Base-by-base conservation (phyloP, 1,140 invertebrate genomes). In the Liolophura sinensis region DNA sequence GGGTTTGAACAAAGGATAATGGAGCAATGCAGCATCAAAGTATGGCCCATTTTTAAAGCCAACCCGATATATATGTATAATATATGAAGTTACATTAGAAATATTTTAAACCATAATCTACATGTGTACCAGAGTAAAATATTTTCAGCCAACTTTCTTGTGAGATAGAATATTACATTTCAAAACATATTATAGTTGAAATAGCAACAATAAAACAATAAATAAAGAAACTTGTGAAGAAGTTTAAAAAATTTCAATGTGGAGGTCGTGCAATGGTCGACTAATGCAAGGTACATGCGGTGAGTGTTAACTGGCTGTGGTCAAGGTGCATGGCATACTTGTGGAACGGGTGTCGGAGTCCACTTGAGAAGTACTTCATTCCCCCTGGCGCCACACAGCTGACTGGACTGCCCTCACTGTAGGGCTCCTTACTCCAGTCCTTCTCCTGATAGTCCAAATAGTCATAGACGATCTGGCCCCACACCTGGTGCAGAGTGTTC, bases 391-490 rank as follows among this genome's bases (percentile, higher is more conserved):
- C 68, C 18, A 78, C 76, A 63, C 66, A 70, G 70, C 75, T 78
- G 6, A 80, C 79, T 12, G 84, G 84, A 31, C 74, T 76, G 3
- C 84, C 84, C 27, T 75, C 76, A 50, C 65, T 78, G 65, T 78
- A 85, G 1, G 81, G 74, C 57, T 85, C 84, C 25, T 74, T 40
- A 25, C 72, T 74, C 84, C 84, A 85, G 66, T 84, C 74, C 61
- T 84, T 82, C 65, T 85, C 84, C 48, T 60, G 62, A 64, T 83
- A 85, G 49, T 84, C 82, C 20, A 85, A 25, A 67, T 73, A 80
- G 22, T 73, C 63, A 31, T 73, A 69, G 3, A 76, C 77, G 24
- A 76, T 67, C 12, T 68, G 27, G 24, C 85, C 85, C 70, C 86
- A 82, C 64, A 82, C 83, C 46, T 75, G 65, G 0, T 76, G 72